These are phyloP conservation scores for Mus pahari DNA, from an alignment of 2,113 vertebrate genomes.

Conservation along the genomic window DNA sequence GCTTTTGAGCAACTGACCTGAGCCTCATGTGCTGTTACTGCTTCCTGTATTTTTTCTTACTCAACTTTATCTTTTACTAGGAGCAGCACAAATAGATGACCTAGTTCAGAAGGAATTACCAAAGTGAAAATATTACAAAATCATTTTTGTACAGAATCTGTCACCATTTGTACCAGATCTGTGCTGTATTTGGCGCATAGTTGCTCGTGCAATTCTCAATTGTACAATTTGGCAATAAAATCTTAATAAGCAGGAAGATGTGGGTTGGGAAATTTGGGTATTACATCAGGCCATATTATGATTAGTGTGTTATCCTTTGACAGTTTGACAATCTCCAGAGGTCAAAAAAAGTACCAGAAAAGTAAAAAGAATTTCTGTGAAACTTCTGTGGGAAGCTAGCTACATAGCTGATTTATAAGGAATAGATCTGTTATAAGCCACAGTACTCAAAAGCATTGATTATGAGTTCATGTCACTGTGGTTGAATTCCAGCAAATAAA, in stretches of 20 bases:
- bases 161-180: not conserved
- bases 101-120: not conserved
- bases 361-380: not conserved
- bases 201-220: not conserved
- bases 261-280: not conserved
- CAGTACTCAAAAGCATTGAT: not conserved
- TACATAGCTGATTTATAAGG: not conserved
- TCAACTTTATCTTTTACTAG: not conserved
- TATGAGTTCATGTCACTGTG: not conserved
- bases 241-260: not conserved
- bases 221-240: not conserved
- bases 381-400: not conserved
- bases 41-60: not conserved
- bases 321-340: not conserved
- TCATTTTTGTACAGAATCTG: constrained; percentile 13
- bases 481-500: not conserved
- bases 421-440: not conserved
- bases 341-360: not conserved
- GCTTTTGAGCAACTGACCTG: not conserved
- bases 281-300: not conserved
- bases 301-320: not conserved
- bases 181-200: not conserved
- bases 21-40: no score
- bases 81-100: not conserved
- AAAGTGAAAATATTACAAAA: not conserved